phyloP scores from a whole-genome alignment of 2,888 invertebrate species.

The Perdita meconis region DNA sequence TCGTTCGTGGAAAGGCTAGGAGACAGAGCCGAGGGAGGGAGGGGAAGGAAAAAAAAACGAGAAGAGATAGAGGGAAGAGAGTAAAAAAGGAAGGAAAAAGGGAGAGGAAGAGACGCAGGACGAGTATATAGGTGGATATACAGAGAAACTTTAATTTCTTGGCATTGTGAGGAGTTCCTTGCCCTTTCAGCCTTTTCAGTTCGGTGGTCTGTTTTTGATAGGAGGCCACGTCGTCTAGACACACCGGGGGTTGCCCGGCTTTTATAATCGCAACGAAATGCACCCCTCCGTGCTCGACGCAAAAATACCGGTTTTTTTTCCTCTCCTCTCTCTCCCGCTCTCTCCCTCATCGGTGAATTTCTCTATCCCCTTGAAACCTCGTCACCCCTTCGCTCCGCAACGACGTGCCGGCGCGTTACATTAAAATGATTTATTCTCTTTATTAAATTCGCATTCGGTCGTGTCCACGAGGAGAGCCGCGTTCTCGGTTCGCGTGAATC shows the following conservation, averaged over 20 bases:
- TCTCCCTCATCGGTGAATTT: slow-evolving; percentile 53
- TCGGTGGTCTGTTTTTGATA: slow-evolving; percentile 83
- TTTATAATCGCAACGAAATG: slow-evolving; percentile 83
- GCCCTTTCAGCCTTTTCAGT: slow-evolving; percentile 82
- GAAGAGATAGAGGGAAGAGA: slow-evolving; percentile 7
- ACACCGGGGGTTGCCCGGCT: slow-evolving; percentile 78
- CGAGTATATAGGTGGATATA: slow-evolving; percentile 73
- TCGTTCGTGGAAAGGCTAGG: slow-evolving; percentile 56
- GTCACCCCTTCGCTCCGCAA: slow-evolving; percentile 62
- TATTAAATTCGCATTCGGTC: slow-evolving; percentile 81
- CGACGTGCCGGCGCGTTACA: slow-evolving; percentile 73
- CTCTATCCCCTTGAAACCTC: slow-evolving; percentile 65
- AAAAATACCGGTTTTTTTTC: slow-evolving; percentile 81
- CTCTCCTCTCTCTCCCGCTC: slow-evolving; percentile 47
- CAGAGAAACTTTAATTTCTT: slow-evolving; percentile 82
- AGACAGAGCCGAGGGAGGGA: slow-evolving; percentile 41
- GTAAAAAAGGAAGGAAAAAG: slow-evolving; percentile 20
- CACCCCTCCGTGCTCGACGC: slow-evolving; percentile 79
- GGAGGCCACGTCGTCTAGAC: slow-evolving; percentile 81
- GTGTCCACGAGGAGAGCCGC: slow-evolving; percentile 66
- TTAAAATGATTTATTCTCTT: slow-evolving; percentile 82
- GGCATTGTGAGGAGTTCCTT: slow-evolving; percentile 82
- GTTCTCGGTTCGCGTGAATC: slow-evolving; percentile 60
- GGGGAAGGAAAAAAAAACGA: slow-evolving; percentile 25
- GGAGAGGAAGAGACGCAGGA: slow-evolving; percentile 43